Evolutionary conservation across 2,797 vertebrate species (phyloP).

Genomic region (Coilia nasus): DNA sequence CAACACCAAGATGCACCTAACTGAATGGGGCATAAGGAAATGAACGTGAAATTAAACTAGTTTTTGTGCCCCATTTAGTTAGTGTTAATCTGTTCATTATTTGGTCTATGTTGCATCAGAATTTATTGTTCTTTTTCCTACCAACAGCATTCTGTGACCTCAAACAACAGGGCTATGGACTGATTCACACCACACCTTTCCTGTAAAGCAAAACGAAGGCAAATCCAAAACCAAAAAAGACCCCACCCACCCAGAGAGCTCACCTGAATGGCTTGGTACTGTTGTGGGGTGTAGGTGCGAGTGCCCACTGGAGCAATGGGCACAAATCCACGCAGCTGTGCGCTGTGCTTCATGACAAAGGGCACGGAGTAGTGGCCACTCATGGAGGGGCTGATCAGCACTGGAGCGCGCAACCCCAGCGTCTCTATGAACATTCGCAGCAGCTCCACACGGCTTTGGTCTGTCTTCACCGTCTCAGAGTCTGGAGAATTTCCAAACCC

Average conservation of each 20-base stretch:
- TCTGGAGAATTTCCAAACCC: constrained; percentile 89
- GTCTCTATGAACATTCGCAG: constrained; percentile 81
- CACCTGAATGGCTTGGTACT: constrained; percentile 85
- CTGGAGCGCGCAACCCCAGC: constrained; percentile 75
- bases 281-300: constrained; percentile 79
- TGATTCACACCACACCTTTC: too few relatives aligned
- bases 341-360: constrained; percentile 82
- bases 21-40: too few relatives aligned
- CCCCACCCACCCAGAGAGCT: background rate
- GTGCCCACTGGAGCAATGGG: constrained; percentile 88
- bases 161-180: too few relatives aligned
- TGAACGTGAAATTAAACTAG: background rate
- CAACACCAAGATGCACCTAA: too few relatives aligned
- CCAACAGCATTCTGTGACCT: too few relatives aligned
- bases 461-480: constrained; percentile 72
- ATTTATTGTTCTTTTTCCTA: too few relatives aligned
- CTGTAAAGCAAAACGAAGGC: too few relatives aligned
- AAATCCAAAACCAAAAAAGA: background rate
- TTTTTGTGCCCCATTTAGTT: too few relatives aligned
- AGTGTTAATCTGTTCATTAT: too few relatives aligned
- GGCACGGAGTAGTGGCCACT: constrained; percentile 91
- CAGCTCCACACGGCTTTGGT: constrained; percentile 81
- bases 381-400: constrained; percentile 93
- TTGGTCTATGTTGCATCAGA: too few relatives aligned
- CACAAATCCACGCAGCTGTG: constrained; percentile 83